These are phyloP conservation scores for Orycteropus afer DNA, from an alignment of 2,113 vertebrate genomes.

Conservation along the genomic window DNA sequence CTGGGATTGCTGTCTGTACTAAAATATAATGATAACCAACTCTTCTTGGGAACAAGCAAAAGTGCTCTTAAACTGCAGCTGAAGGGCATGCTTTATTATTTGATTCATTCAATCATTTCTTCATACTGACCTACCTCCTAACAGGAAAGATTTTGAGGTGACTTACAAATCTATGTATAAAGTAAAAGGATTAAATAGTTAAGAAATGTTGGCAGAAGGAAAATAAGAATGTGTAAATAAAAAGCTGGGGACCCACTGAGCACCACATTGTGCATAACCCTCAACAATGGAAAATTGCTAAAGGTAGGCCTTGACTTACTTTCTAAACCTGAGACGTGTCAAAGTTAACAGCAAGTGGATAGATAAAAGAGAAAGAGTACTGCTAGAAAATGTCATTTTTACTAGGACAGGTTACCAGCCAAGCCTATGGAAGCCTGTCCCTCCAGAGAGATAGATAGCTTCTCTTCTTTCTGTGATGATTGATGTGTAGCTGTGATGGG, in stretches of 20 bases:
- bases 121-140: background rate
- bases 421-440: background rate
- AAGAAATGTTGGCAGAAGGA: constrained; percentile 8
- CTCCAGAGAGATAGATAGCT: background rate
- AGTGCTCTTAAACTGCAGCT: background rate
- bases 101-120: constrained; percentile 23
- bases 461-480: background rate
- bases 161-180: background rate
- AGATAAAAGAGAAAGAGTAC: background rate
- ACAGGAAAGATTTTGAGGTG: constrained; percentile 41
- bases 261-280: background rate
- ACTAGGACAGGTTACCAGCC: background rate
- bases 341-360: constrained; percentile 25
- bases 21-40: background rate
- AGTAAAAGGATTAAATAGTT: constrained; percentile 6
- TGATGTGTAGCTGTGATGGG: background rate
- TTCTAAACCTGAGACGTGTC: constrained; percentile 14
- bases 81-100: background rate
- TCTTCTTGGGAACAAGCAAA: background rate
- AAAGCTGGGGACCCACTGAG: background rate
- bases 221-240: background rate
- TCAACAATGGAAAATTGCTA: background rate
- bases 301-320: constrained; percentile 20
- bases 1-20: background rate
- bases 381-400: constrained; percentile 1